phyloP scores from a whole-genome alignment of 2,113 vertebrate genomes.

The Polyodon spathula region DNA sequence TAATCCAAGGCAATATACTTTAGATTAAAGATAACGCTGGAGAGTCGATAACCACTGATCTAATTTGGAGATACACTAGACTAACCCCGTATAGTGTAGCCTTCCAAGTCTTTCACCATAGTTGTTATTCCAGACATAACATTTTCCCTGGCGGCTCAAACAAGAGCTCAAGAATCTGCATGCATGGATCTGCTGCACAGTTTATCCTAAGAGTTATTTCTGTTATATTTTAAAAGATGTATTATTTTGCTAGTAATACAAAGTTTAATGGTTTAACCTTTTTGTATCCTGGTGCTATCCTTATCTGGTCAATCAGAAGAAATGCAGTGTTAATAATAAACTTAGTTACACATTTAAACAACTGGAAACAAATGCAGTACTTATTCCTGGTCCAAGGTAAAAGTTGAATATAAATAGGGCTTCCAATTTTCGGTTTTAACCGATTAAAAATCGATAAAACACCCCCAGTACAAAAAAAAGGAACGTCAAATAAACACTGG shows the following conservation, averaged over 20 bases:
- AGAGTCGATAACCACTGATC: conserved; percentile 62
- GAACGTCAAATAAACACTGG: no score
- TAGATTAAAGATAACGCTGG: conserved; percentile 55
- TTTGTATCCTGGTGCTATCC: no score
- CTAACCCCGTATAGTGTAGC: conserved; percentile 23
- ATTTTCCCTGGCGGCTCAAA: conserved; percentile 27
- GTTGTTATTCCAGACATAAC: conserved; percentile 26
- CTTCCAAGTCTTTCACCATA: conserved; percentile 35
- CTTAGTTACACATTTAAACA: no score
- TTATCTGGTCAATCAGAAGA: no score
- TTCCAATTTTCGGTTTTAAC: no score
- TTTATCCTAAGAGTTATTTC: conserved; percentile 4
- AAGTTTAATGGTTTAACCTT: no score
- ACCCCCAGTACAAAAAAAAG: no score
- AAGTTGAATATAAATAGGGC: no score
- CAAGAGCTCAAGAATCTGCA: conserved; percentile 26
- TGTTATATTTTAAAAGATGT: neutral
- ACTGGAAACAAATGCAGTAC: no score
- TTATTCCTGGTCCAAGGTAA: no score
- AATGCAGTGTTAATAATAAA: no score
- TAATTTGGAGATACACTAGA: conserved; percentile 58
- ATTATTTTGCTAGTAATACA: conserved; percentile 4
- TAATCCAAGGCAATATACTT: conserved; percentile 52
- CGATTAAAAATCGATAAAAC: no score
- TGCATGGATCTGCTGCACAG: conserved; percentile 25